Conservation (phyloP, 1,140 invertebrate genomes). For the Onthophagus taurus region DNA sequence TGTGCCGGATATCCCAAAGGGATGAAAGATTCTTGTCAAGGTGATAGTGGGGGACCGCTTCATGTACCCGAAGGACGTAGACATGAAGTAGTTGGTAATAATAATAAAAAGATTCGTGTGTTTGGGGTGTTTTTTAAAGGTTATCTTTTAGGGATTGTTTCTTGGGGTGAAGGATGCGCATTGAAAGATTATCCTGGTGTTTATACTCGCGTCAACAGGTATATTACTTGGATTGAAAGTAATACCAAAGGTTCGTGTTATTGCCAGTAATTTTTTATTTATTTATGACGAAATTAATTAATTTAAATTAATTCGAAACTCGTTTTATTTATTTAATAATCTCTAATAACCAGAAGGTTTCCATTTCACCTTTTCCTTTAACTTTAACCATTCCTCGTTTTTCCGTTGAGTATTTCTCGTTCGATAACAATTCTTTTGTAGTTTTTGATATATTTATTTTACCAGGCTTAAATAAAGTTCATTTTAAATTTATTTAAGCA, state of each 20-base stretch:
- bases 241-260: constrained; percentile 60
- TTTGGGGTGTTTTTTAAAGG: background rate
- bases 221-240: constrained; percentile 58
- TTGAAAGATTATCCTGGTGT: constrained; percentile 73
- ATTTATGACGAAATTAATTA: background rate
- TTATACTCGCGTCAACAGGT: constrained; percentile 72
- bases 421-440: constrained; percentile 52
- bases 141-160: constrained; percentile 51
- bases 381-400: constrained; percentile 58
- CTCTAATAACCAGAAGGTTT: constrained; percentile 67
- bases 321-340: background rate
- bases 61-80: constrained; percentile 39
- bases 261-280: constrained; percentile 48
- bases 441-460: constrained; percentile 64
- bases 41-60: constrained; percentile 57
- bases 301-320: background rate
- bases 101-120: too few species aligned
- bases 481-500: too few species aligned
- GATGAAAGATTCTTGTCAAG: constrained; percentile 66
- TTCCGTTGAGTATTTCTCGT: constrained; percentile 49
- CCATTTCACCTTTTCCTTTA: constrained; percentile 83
- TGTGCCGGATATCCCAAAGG: constrained; percentile 73
- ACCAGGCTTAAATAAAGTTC: constrained; percentile 42
- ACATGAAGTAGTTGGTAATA: constrained; percentile 44
- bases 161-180: constrained; percentile 75